Evolutionary conservation across 1,140 invertebrate species (phyloP), one percentile per base, ranked within the genome.

Genomic region (Zaprionus ornatus): DNA sequence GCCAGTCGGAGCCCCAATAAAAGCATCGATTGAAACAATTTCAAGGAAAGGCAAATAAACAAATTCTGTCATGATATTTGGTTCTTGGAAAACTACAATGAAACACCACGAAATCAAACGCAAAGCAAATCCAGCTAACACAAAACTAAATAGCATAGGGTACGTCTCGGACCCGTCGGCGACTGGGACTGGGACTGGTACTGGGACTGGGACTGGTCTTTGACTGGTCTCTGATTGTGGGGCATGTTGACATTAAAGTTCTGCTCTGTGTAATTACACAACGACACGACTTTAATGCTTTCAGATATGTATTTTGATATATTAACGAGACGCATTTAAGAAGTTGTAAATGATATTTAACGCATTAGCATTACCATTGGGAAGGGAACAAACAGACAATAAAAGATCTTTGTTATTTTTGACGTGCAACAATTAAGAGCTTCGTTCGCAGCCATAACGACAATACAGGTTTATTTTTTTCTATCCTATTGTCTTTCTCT

Each of bases 331-430:
- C 60, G n/a, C 60, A 75, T 75, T 76, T 71, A 65, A 65, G 61
- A 65, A 70, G 54, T 71, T 75, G 57, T 75, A 70, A 71, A 64
- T 71, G 45, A 75, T 75, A 64, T 75, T 74, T 67, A 73, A 73
- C 63, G 63, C 69, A 66, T 72, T 74, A 63, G 40, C 54, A 17
- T 50, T 15, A 17, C n/a, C 17, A 50, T 13, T 10, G 45, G 7
- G 3, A 50, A 19, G 19, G 48, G 17, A 54, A 37, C 25, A 55
- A 42, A 42, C 15, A 40, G 15, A 42, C 23, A 63, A 62, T 56
- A 63, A 62, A 77, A 65, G 45, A 65, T 59, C 45, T 48, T 72
- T 71, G 61, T 71, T 75, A 48, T 66, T 63, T 69, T 69, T 62
- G 74, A 70, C 66, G 61, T 48, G 19, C 52, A 45, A 68, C 74